phyloP scores from a whole-genome alignment of 2,113 vertebrate genomes.

The Clarias magur region DNA sequence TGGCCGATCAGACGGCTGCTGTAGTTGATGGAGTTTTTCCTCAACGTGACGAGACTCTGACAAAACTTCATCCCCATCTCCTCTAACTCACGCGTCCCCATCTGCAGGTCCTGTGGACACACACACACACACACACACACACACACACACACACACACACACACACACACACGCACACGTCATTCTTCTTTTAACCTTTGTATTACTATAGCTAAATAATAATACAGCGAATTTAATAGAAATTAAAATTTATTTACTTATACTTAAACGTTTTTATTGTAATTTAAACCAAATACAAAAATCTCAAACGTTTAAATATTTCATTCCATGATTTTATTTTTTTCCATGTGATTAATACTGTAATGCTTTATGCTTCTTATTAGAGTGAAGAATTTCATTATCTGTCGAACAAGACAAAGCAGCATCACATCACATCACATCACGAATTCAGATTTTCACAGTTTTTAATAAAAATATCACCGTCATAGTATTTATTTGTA shows the following conservation, averaged over 20 bases:
- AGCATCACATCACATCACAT: too few species aligned
- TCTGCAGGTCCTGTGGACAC: constrained; percentile 81
- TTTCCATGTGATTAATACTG: too few species aligned
- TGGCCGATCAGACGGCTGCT: constrained; percentile 70
- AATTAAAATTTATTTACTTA: too few species aligned
- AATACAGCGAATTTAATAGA: too few species aligned
- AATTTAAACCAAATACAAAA: too few species aligned
- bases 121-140: neutral
- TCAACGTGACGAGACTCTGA: constrained; percentile 82
- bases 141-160: neutral
- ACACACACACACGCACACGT: neutral
- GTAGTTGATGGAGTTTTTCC: constrained; percentile 73
- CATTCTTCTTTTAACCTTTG: neutral
- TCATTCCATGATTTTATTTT: too few species aligned
- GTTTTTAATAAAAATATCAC: neutral
- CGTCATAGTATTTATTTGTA: too few species aligned
- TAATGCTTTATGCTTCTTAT: too few species aligned
- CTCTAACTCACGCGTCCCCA: constrained; percentile 83
- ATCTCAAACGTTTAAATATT: too few species aligned
- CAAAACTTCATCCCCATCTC: constrained; percentile 93
- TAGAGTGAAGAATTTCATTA: too few species aligned
- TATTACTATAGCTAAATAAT: neutral
- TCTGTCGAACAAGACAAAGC: too few species aligned
- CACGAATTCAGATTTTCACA: neutral
- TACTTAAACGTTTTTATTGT: too few species aligned